These are phyloP conservation scores for Calliphora vicina DNA, from an alignment of 1,140 invertebrate genomes.

Conservation along the genomic window DNA sequence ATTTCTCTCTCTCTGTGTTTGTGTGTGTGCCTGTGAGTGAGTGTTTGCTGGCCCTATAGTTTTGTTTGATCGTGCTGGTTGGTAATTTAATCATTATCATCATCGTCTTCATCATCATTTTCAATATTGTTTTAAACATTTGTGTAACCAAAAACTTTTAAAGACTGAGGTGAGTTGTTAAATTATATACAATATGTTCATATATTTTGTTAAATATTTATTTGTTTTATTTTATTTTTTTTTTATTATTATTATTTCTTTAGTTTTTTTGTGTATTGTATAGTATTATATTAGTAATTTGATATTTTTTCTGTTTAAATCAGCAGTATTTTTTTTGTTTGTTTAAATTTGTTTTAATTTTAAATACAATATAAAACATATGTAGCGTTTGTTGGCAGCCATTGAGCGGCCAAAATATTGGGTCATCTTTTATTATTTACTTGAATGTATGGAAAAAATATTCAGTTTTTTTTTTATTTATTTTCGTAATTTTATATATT, in stretches of 20 bases:
- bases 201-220: neutral
- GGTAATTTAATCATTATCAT: neutral
- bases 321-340: neutral
- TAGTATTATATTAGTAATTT: conserved; percentile 2
- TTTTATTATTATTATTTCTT: neutral
- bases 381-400: neutral
- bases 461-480: neutral
- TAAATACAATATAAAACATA: conserved; percentile 1
- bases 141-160: conserved; percentile 58
- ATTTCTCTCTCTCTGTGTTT: neutral
- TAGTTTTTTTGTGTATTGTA: neutral
- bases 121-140: neutral
- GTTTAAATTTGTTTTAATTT: neutral
- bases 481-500: conserved; percentile 13
- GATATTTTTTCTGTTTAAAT: conserved; percentile 16
- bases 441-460: no score
- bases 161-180: conserved; percentile 59
- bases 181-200: no score
- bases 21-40: no score
- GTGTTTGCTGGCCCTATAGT: no score
- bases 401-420: neutral
- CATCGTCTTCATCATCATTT: neutral
- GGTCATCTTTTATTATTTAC: neutral
- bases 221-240: neutral
- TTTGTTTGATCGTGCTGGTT: neutral